Evolutionary conservation across 1,140 invertebrate species (phyloP).

Genomic region (Ostrea edulis): DNA sequence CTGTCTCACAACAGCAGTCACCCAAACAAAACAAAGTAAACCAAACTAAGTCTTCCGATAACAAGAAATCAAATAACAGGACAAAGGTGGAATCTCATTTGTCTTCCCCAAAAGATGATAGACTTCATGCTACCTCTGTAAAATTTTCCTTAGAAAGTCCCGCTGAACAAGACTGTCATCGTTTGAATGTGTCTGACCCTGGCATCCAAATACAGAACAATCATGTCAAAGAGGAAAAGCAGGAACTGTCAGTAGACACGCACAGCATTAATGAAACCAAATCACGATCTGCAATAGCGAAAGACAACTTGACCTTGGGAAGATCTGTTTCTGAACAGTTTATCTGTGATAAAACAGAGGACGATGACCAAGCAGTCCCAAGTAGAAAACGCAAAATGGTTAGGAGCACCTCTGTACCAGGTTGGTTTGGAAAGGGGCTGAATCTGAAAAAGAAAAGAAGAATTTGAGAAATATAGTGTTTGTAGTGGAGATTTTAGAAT

Average conservation of each 20-base stretch:
- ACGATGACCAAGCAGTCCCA: neutral
- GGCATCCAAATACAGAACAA: neutral
- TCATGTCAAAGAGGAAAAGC: slow-evolving; percentile 1
- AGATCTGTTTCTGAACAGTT: slow-evolving; percentile 32
- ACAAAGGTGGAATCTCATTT: neutral
- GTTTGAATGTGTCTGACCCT: neutral
- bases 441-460: slow-evolving; percentile 62
- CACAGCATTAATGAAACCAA: slow-evolving; percentile 6
- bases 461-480: slow-evolving; percentile 40
- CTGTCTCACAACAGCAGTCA: neutral
- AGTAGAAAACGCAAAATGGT: slow-evolving; percentile 54
- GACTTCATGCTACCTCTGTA: neutral
- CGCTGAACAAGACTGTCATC: neutral
- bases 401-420: slow-evolving; percentile 60
- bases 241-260: neutral
- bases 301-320: slow-evolving; percentile 1
- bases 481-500: neutral
- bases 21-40: slow-evolving; percentile 3
- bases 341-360: neutral
- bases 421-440: slow-evolving; percentile 67
- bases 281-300: slow-evolving; percentile 6
- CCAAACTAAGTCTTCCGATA: slow-evolving; percentile 1
- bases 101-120: neutral
- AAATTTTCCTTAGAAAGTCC: neutral
- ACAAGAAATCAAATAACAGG: neutral